A percentile compares a stretch with the other conserved stretches of the same genome.
Evolutionary conservation across 64 coral and sea anemone species (phyloP).

Genomic region (Trachythela sp.): DNA sequence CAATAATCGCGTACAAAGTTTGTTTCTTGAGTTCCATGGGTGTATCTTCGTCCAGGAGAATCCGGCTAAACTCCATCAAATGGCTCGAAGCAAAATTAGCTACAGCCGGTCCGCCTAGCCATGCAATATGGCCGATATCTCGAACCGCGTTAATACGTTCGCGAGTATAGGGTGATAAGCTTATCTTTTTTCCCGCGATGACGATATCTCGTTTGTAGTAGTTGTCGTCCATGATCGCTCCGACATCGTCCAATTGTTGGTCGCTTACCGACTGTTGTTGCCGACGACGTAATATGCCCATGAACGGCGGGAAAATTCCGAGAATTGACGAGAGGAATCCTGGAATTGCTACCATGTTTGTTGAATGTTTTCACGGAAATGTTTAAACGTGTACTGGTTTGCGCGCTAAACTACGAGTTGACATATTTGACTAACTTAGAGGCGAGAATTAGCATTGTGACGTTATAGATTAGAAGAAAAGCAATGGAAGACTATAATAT

Average conservation of each 20-base stretch:
- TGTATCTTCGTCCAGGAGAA: background rate
- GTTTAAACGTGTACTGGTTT: background rate
- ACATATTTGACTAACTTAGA: too few relatives aligned
- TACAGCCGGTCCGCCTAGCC: background rate
- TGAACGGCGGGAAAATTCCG: background rate
- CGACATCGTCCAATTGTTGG: background rate
- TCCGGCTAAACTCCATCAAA: background rate
- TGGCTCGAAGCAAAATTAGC: background rate
- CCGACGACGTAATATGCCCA: background rate
- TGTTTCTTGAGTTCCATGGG: background rate
- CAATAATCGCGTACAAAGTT: background rate
- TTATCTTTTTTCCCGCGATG: background rate
- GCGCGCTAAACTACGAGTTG: background rate
- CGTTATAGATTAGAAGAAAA: too few relatives aligned
- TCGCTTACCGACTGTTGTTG: background rate
- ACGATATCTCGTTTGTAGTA: constrained; percentile 14
- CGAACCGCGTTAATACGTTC: background rate
- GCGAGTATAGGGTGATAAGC: background rate
- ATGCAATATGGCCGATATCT: background rate
- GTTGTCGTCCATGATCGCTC: background rate
- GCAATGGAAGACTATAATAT: too few relatives aligned
- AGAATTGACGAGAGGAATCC: background rate
- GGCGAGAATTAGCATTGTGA: too few relatives aligned
- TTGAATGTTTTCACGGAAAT: background rate
- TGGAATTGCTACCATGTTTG: background rate